Evolutionary conservation across 1,140 invertebrate species (phyloP), one percentile per base, ranked within the genome.

Genomic region (Amyelois transitella): DNA sequence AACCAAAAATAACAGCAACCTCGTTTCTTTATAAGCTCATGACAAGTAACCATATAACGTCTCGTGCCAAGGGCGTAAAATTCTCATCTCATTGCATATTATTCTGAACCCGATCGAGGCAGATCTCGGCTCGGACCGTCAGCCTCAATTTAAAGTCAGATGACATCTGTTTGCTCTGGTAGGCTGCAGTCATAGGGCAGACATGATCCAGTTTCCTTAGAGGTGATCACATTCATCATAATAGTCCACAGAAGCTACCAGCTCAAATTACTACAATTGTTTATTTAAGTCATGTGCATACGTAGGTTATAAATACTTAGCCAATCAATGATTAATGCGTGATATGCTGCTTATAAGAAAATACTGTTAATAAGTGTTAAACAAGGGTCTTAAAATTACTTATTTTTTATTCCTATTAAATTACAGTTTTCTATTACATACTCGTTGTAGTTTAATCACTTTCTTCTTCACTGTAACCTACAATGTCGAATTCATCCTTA

Each of bases 11-110:
- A 71, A 75, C 69, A 47, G 60, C 65, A 73, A 66, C 76, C 75
- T 77, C 69, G 61, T 72, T 72, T 73, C 74, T 73, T 59, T 75
- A 77, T 75, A 77, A 71, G 72, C 63, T 47, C 63, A 71, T 60
- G 55, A 64, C 69, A 57, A 62, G 51, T 66, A 59, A 55, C 75
- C 75, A 72, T 73, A 68, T 73, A 67, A 64, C 48, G 60, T 61
- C 51, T 18, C 52, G 45, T 19, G 51, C 55, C 73, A 80, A 80
- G 77, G 77, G 66, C 75, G 65, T 64, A 62, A 59, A 66, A 62
- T 66, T 70, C 64, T 71, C 67, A 60, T 72, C 62, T 63, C 59
- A 28, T 43, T 52, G 32, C 51, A 43, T 19, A 18, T 21, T 18
- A 18, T 50, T 24, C 22, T 19, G 38, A 24, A 21, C 51, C 21